These are phyloP conservation scores for Drosophila willistoni DNA, from an alignment of 1,140 invertebrate species.

Conservation along the genomic window DNA sequence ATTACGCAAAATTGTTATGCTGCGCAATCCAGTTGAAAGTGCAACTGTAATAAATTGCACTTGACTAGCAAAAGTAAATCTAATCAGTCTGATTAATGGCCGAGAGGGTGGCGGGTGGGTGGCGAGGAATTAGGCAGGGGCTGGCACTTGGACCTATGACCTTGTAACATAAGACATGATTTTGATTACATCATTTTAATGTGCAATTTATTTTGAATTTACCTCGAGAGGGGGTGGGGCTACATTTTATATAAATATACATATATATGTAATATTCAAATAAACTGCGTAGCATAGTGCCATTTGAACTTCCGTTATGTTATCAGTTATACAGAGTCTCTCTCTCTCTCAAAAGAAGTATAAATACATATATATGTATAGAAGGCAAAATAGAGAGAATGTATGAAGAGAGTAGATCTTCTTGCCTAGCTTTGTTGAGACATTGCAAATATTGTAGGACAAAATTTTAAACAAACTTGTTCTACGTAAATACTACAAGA, in stretches of 20 bases:
- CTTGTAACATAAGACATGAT: conserved; percentile 36
- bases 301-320: conserved; percentile 52
- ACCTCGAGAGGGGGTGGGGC: not conserved
- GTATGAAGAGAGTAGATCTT: too few species aligned
- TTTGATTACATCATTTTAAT: conserved; percentile 16
- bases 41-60: conserved; percentile 51
- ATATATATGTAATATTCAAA: not conserved
- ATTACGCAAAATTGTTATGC: conserved; percentile 64
- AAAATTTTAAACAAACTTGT: too few species aligned
- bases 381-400: too few species aligned
- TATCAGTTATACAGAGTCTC: not conserved
- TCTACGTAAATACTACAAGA: too few species aligned
- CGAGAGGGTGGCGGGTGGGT: not conserved
- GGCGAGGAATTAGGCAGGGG: not conserved
- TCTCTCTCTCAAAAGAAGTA: not conserved
- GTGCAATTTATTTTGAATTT: conserved; percentile 17
- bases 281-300: conserved; percentile 52
- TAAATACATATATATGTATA: too few species aligned
- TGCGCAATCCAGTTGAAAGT: conserved; percentile 28
- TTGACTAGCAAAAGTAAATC: conserved; percentile 27
- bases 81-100: conserved; percentile 32
- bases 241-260: not conserved
- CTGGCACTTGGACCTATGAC: not conserved
- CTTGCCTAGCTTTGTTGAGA: too few species aligned
- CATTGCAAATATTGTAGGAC: too few species aligned